Evolutionary conservation across 2,797 vertebrate species (phyloP), one percentile per base, ranked within the genome.

Genomic region (Falco peregrinus): DNA sequence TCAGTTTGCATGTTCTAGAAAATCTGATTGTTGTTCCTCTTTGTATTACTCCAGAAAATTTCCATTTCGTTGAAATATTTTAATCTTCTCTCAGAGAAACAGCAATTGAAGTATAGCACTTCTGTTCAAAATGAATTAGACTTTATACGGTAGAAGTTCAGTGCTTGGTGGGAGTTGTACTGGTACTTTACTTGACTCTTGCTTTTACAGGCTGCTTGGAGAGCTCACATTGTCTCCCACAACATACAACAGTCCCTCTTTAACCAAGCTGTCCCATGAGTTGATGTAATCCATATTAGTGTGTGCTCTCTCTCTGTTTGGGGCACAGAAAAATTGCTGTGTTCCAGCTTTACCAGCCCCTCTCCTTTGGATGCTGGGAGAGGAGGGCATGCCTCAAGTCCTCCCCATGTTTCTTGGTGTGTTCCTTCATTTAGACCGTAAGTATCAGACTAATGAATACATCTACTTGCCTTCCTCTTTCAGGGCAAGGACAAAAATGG

Each of bases 81-180:
- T 65, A 82, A 80, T 93, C 50, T 87, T 87, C 45, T 91, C 35
- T 92, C n/a, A 85, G 78, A 80, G 57, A 93, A 90, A 83, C 31
- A 68, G 73, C 31, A 89, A 1, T 17, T 80, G 90, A 88, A 93
- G 33, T 48, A 24, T 43, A 70, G 60, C 26, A 15, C 61, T 89
- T 93, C 60, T 33, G 7, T 71, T 90, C 9, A 60, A 79, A 93
- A 88, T 86, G 25, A 91, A 35, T 77, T 57, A 39, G 53, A n/a
- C 35, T 86, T 88, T 56, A 17, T 45, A 24, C 17, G 17, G 20
- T 35, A 74, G 41, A 69, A 69, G 56, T 43, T 80, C 26, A 51
- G 28, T 47, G 45, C 17, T 84, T 89, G 45, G 16, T 77, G 75
- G 48, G 53, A 84, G n/a, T 53, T 51, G 31, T 68, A 16, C 25